phyloP scores from a whole-genome alignment of 1,140 invertebrate species.

The Musca domestica region DNA sequence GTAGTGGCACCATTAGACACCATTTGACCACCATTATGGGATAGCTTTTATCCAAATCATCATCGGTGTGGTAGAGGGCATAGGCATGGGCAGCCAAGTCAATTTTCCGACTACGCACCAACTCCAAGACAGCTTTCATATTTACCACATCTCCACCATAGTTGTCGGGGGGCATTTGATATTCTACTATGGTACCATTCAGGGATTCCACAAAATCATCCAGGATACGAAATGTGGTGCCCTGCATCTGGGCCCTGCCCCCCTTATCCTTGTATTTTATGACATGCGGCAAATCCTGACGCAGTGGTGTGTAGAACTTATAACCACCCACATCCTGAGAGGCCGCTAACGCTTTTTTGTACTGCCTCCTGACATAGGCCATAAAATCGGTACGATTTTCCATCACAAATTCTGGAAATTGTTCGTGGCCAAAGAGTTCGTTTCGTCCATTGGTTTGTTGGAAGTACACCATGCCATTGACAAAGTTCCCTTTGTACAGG shows the following conservation, averaged over 20 bases:
- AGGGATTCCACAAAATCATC: slow-evolving; percentile 35
- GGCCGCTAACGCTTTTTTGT: background rate
- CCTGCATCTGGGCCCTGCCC: slow-evolving; percentile 25
- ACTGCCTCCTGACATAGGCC: background rate
- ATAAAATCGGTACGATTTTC: slow-evolving; percentile 36
- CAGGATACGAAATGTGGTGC: slow-evolving; percentile 40
- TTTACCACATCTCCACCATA: slow-evolving; percentile 35
- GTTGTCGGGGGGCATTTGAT: slow-evolving; percentile 28
- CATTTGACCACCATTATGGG: slow-evolving; percentile 44
- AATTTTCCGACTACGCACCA: slow-evolving; percentile 33
- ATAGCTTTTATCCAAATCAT: slow-evolving; percentile 41
- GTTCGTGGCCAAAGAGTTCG: slow-evolving; percentile 31
- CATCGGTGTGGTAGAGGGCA: slow-evolving; percentile 39
- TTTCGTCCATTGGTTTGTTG: slow-evolving; percentile 31
- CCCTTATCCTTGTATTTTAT: slow-evolving; percentile 25
- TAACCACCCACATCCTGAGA: slow-evolving; percentile 32
- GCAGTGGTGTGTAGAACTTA: slow-evolving; percentile 36
- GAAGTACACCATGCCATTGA: slow-evolving; percentile 39
- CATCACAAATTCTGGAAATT: slow-evolving; percentile 28
- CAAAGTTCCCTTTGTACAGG: slow-evolving; percentile 32
- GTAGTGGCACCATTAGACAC: slow-evolving; percentile 41
- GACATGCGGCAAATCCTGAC: slow-evolving; percentile 38
- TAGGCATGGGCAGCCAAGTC: slow-evolving; percentile 46
- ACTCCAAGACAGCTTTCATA: slow-evolving; percentile 38
- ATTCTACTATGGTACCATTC: slow-evolving; percentile 35